A percentile compares a stretch with the other conserved stretches of the same genome.
phyloP scores from a whole-genome alignment of 2,888 invertebrate genomes.

The Tetanocera ferruginea region DNA sequence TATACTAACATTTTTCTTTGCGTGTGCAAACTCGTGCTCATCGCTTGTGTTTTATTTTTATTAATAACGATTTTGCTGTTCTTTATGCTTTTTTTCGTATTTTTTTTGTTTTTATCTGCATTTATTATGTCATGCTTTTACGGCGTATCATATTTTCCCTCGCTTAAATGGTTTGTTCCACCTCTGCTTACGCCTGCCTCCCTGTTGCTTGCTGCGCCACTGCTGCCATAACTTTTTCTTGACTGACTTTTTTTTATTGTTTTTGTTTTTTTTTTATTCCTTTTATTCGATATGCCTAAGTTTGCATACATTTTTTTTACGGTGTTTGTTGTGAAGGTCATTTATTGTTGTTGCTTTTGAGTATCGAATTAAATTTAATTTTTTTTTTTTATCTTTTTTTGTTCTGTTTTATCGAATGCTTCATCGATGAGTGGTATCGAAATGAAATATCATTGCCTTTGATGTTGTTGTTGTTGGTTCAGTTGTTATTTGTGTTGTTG shows the following conservation, averaged over 20 bases:
- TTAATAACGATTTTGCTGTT: neutral
- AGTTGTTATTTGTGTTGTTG: neutral
- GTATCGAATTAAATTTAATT: no score
- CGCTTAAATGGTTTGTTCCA: neutral
- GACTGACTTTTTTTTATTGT: neutral
- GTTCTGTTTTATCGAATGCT: no score
- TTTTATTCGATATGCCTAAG: neutral
- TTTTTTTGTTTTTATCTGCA: neutral
- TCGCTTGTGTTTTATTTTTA: neutral
- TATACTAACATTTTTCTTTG: no score
- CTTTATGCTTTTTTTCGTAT: no score
- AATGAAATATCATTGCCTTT: no score
- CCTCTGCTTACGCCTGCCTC: neutral
- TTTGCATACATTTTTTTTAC: neutral
- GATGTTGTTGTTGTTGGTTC: neutral
- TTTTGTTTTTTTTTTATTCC: neutral
- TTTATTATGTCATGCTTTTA: neutral
- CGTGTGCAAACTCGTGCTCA: no score
- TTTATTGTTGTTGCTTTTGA: neutral
- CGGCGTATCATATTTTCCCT: neutral
- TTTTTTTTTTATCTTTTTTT: no score
- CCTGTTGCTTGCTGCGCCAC: neutral
- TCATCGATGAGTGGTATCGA: no score
- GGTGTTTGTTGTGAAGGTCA: neutral
- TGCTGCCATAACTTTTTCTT: neutral